Evolutionary conservation across 2,797 vertebrate genomes (phyloP), one percentile per base, ranked within the genome.

Genomic region (Acropternis orthonyx): DNA sequence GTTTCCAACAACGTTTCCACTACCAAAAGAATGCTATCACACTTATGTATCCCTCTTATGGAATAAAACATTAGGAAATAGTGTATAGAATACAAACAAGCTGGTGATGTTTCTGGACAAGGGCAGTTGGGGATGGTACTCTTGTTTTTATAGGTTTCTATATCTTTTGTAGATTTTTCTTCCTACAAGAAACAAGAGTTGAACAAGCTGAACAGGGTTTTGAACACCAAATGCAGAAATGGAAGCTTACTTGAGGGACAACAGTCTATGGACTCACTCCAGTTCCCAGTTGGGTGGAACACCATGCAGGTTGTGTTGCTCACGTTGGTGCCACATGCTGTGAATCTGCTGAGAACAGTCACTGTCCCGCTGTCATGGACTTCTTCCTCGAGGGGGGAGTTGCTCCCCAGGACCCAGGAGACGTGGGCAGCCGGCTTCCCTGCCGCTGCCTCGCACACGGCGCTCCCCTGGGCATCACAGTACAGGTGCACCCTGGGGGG

Each of bases 391-490:
- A 32, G 62, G 13, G 5, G 49, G 80, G 68, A 95, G 14, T 37
- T 41, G 54, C 92, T 76, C 16, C 18, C 56, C 9, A 74, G 96
- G 11, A 1, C 24, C 98, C 97, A 98, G 0, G 5, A 94, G 86
- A 98, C 82, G 46, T 9, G 49, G 4, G 98, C 97, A 39, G 86
- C 92, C 0, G 97, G 97, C 66, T 94, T 98, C 61, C 97, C 96
- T 5, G 61, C 86, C 1, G 4, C 63, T 20, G 97, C 97, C 83
- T 95, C 4, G 5, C 98, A 98, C 44, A 95, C 43, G 0, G 11
- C 36, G 41, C 18, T 92, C 44, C 89, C 65, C 0, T 72, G 78
- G 12, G n/a, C 7, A 0, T 34, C 77, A 11, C 19, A 48, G 73
- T 6, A 66, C 58, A 97, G 32, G 16, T 18, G 85, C 34, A 52